Conservation (phyloP, 2,888 invertebrate species). For the Anthophora plumipes region DNA sequence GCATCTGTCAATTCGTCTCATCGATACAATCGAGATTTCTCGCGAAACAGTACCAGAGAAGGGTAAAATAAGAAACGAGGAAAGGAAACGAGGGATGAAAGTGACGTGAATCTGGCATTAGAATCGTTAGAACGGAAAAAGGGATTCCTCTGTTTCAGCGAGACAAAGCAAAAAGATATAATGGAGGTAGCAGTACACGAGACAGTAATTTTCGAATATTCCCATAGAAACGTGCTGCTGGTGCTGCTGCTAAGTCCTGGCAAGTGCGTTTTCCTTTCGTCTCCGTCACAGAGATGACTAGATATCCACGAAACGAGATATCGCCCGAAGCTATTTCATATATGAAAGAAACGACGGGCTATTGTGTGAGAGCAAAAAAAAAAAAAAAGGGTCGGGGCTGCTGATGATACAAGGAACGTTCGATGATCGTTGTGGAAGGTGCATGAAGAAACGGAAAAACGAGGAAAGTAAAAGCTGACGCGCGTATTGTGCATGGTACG, state of each 20-base stretch:
- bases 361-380: slow-evolving; percentile 62
- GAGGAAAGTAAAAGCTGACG: background rate
- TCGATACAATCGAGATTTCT: slow-evolving; percentile 1
- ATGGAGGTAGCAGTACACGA: slow-evolving; percentile 32
- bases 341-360: slow-evolving; percentile 68
- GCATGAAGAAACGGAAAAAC: background rate
- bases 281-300: slow-evolving; percentile 6
- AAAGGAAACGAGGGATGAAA: background rate
- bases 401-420: slow-evolving; percentile 46
- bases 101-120: background rate
- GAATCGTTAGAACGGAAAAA: background rate
- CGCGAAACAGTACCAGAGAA: background rate
- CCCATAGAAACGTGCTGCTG: slow-evolving; percentile 39
- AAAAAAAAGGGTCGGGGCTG: slow-evolving; percentile 19
- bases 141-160: background rate
- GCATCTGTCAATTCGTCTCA: no score
- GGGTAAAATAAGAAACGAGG: background rate
- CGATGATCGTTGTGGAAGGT: slow-evolving; percentile 48
- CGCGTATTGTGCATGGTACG: background rate
- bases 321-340: slow-evolving; percentile 76
- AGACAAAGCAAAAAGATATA: slow-evolving; percentile 49
- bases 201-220: slow-evolving; percentile 47
- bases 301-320: slow-evolving; percentile 72
- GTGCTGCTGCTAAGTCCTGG: slow-evolving; percentile 27
- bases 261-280: slow-evolving; percentile 43